Evolutionary conservation across 2,797 vertebrate genomes (phyloP).

Genomic region (Enteromius treurensis): DNA sequence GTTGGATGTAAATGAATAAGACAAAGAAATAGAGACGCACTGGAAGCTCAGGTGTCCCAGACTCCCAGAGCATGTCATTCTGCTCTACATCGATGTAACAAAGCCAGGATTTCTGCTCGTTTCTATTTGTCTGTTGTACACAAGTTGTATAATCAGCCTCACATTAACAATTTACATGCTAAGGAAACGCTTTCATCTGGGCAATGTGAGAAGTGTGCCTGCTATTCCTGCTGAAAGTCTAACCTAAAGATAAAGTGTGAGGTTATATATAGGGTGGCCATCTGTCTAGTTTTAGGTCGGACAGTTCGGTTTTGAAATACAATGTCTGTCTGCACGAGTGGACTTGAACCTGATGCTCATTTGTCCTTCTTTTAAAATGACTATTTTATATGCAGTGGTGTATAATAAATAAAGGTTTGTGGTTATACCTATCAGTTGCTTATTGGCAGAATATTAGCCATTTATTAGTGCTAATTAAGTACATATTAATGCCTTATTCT

Average conservation of each 20-base stretch:
- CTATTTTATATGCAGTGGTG: background rate
- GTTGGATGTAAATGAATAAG: constrained; percentile 57
- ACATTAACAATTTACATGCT: constrained; percentile 34
- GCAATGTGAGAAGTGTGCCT: constrained; percentile 14
- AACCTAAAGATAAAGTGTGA: background rate
- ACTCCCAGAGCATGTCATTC: constrained; percentile 48
- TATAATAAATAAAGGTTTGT: background rate
- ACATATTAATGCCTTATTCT: too few species aligned
- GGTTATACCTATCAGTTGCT: too few species aligned
- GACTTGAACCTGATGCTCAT: background rate
- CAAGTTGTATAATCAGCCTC: constrained; percentile 32
- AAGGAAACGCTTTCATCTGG: constrained; percentile 29
- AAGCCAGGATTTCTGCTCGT: constrained; percentile 44
- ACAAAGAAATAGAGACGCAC: constrained; percentile 51
- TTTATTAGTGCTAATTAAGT: too few species aligned
- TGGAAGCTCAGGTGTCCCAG: constrained; percentile 55
- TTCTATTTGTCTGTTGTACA: constrained; percentile 28
- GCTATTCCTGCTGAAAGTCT: background rate
- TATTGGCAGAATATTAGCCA: too few species aligned
- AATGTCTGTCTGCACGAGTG: background rate
- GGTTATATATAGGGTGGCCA: background rate
- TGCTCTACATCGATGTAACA: constrained; percentile 35
- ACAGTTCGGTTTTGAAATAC: background rate
- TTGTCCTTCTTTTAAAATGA: background rate
- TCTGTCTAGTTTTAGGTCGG: background rate